Conservation (phyloP, 2,888 invertebrate genomes). For the Leptura quadrifasciata region DNA sequence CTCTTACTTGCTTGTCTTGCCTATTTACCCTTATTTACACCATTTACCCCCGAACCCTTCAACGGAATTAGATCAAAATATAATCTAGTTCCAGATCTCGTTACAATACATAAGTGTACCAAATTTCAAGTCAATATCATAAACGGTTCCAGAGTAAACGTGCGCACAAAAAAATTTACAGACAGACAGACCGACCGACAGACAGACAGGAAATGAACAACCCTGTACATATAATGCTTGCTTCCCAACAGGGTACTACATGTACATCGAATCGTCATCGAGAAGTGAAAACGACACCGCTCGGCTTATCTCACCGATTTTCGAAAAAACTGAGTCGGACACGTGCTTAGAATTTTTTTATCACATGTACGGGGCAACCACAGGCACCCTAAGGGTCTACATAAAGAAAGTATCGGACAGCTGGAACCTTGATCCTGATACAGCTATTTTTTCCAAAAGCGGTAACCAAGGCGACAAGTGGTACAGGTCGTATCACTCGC, state of each 20-base stretch:
- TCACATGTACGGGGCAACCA: conserved; percentile 85
- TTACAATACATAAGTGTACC: no score
- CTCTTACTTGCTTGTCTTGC: no score
- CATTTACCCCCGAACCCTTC: neutral
- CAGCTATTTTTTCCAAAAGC: conserved; percentile 77
- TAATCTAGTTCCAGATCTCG: no score
- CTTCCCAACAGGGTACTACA: conserved; percentile 80
- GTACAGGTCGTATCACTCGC: conserved; percentile 76
- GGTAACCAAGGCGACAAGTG: conserved; percentile 85
- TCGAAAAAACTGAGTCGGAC: conserved; percentile 64
- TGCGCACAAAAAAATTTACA: no score
- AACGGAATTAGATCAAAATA: no score
- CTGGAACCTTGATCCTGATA: conserved; percentile 72
- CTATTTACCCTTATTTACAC: neutral
- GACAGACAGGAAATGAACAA: no score
- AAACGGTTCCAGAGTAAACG: no score
- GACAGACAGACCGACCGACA: no score
- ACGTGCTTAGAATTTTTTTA: conserved; percentile 83
- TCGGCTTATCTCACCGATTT: conserved; percentile 84
- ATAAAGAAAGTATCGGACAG: conserved; percentile 73
- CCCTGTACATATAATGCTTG: neutral
- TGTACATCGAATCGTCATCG: conserved; percentile 87
- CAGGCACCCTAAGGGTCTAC: conserved; percentile 77
- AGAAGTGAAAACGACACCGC: conserved; percentile 80
- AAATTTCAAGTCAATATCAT: no score